Evolutionary conservation across 2,113 vertebrate species (phyloP).

Genomic region (Odobenus rosmarus): DNA sequence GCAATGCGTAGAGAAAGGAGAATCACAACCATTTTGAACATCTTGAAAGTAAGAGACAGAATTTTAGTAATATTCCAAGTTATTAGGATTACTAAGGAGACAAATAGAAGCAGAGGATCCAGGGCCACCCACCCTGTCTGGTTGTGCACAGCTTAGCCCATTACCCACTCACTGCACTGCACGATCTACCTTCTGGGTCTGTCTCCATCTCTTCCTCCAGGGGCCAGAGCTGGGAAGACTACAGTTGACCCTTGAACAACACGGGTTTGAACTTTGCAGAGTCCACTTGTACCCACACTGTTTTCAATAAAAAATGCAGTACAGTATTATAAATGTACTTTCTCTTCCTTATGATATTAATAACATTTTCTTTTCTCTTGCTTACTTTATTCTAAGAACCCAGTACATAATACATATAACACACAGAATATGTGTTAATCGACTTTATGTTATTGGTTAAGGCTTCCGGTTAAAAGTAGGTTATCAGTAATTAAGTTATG

Average conservation of each 20-base stretch:
- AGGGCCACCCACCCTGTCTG: rapidly evolving
- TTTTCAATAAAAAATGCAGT: background rate
- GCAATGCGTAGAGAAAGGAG: background rate
- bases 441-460: background rate
- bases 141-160: background rate
- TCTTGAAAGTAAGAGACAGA: background rate
- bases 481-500: background rate
- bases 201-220: background rate
- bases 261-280: background rate
- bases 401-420: background rate
- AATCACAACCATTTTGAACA: background rate
- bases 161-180: rapidly evolving
- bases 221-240: background rate
- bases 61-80: background rate
- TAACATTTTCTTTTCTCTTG: background rate
- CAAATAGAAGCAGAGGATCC: background rate
- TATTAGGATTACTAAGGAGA: background rate
- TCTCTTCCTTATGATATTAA: background rate
- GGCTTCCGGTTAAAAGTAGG: background rate
- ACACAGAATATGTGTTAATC: background rate
- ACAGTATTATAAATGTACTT: background rate
- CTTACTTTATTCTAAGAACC: background rate
- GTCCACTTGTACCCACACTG: background rate
- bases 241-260: background rate
- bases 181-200: rapidly evolving